Percentiles rank a stretch among this genome's conserved stretches.
These are phyloP conservation scores for Anoplopoma fimbria DNA, from an alignment of 2,113 vertebrate genomes.

Conservation along the genomic window DNA sequence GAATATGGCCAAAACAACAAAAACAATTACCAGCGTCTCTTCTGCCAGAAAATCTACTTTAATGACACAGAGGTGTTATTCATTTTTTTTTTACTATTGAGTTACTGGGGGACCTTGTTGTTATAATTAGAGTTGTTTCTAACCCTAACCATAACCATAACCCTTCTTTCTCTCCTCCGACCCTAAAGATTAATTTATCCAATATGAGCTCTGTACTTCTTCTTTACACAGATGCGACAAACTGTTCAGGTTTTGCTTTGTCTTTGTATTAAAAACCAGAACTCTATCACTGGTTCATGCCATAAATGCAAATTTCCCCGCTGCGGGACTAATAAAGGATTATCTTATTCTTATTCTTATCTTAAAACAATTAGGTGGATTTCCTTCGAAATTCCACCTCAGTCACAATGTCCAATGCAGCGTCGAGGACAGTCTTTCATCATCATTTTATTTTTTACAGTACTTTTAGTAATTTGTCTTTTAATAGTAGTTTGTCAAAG, in stretches of 20 bases:
- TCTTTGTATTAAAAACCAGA: not conserved
- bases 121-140: not conserved
- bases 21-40: not conserved
- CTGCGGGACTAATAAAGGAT: no score
- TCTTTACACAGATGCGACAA: not conserved
- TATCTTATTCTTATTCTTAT: no score
- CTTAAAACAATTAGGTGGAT: not conserved
- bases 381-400: not conserved
- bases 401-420: not conserved
- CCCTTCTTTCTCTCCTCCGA: not conserved
- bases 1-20: not conserved
- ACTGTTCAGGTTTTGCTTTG: not conserved
- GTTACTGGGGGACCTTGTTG: not conserved
- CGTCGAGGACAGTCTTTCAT: not conserved
- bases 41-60: not conserved
- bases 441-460: not conserved
- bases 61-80: not conserved
- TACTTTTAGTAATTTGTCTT: not conserved
- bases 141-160: no score
- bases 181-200: not conserved
- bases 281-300: not conserved
- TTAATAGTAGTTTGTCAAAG: not conserved
- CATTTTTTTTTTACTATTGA: not conserved
- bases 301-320: no score
- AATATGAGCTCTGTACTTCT: not conserved